These are phyloP conservation scores for Nycticryphes semicollaris DNA, from an alignment of 2,113 vertebrate genomes.

Conservation along the genomic window DNA sequence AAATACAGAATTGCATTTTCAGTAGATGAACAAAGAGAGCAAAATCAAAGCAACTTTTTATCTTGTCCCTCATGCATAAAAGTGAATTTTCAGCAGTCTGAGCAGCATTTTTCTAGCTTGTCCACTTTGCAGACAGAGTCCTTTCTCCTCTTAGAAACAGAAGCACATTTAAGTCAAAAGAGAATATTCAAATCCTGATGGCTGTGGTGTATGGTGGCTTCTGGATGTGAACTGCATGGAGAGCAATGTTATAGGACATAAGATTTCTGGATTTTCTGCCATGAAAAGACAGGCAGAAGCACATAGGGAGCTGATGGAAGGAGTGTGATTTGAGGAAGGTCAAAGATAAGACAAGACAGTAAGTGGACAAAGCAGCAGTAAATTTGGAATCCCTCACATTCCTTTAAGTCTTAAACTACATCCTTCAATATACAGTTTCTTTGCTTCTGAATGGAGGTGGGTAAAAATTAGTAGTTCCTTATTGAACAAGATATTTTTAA, in stretches of 20 bases:
- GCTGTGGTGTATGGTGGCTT: neutral
- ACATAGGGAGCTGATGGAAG: neutral
- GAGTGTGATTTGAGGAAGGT: neutral
- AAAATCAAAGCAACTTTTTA: neutral
- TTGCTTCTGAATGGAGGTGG: neutral
- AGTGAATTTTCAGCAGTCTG: neutral
- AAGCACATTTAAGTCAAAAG: constrained; percentile 26
- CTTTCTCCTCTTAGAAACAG: neutral
- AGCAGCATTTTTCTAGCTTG: neutral
- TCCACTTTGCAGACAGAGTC: neutral
- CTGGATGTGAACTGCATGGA: neutral
- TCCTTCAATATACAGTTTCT: neutral
- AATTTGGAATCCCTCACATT: neutral
- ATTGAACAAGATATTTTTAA: neutral
- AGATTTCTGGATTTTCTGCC: neutral
- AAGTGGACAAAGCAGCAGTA: neutral
- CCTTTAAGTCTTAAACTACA: neutral
- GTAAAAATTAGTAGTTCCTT: neutral
- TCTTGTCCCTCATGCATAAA: neutral
- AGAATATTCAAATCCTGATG: neutral
- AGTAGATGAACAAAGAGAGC: neutral
- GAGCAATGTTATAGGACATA: neutral
- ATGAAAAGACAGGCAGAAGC: neutral
- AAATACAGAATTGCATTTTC: neutral
- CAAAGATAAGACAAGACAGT: neutral